Evolutionary conservation across 92 coral and sea anemone genomes (phyloP).

Genomic region (Actinostola sp.): DNA sequence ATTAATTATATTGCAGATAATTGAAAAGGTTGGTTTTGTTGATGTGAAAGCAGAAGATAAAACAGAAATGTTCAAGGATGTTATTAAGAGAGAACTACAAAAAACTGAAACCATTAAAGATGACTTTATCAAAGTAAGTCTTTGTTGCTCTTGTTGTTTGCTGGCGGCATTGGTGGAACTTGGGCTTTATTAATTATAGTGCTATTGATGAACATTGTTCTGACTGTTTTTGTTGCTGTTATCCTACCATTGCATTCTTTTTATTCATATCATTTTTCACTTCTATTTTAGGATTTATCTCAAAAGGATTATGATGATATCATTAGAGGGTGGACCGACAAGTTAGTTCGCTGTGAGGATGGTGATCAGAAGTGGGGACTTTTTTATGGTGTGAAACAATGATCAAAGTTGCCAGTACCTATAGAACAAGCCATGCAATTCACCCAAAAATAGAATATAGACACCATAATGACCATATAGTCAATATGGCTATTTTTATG

Average conservation of each 20-base stretch:
- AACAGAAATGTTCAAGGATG: constrained; percentile 64
- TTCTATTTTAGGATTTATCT: constrained; percentile 70
- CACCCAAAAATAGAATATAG: no score
- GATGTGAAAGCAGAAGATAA: constrained; percentile 77
- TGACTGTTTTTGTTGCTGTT: background rate
- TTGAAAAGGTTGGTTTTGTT: constrained; percentile 80
- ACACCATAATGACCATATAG: no score
- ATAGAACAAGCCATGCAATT: background rate
- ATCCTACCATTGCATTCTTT: background rate
- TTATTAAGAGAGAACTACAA: constrained; percentile 55
- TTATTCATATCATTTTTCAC: background rate
- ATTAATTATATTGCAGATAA: constrained; percentile 30
- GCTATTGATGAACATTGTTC: background rate
- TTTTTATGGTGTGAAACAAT: constrained; percentile 72
- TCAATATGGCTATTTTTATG: no score
- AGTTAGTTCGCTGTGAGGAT: constrained; percentile 76
- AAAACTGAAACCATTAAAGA: constrained; percentile 50
- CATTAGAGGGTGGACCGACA: constrained; percentile 81
- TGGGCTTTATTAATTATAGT: no score
- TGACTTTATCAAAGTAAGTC: constrained; percentile 61
- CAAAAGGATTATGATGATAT: constrained; percentile 79
- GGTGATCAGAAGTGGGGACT: constrained; percentile 98
- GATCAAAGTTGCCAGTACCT: background rate
- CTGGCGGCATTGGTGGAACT: background rate
- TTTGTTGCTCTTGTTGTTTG: background rate